Percentiles rank a stretch among this genome's conserved stretches.
These are phyloP conservation scores for Apteryx mantelli DNA, from an alignment of 2,113 vertebrate species.

Conservation along the genomic window DNA sequence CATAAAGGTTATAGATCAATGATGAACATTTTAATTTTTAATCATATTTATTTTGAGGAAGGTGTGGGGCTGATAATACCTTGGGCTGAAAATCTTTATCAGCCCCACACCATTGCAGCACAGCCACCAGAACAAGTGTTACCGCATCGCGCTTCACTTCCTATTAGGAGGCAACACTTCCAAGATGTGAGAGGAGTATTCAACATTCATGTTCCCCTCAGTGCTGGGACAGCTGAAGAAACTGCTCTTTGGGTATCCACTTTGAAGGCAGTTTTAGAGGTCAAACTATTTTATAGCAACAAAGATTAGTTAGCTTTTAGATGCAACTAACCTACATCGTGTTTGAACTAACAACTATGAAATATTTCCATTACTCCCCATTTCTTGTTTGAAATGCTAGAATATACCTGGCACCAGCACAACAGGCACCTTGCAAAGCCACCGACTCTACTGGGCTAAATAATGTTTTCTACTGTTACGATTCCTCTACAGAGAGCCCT, in stretches of 20 bases:
- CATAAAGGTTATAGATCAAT: background rate
- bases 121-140: too few relatives aligned
- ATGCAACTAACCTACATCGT: background rate
- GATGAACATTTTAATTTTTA: background rate
- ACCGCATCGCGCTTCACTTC: background rate
- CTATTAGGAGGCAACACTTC: accelerated
- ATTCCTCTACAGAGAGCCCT: background rate
- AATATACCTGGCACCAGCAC: background rate
- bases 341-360: background rate
- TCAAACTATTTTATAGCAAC: background rate
- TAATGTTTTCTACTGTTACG: background rate
- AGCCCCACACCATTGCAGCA: background rate
- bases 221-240: background rate
- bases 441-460: background rate
- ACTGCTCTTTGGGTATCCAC: background rate
- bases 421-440: background rate
- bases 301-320: background rate
- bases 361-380: accelerated
- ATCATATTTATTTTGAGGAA: background rate
- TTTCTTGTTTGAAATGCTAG: background rate
- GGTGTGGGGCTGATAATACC: background rate
- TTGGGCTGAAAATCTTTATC: background rate
- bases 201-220: accelerated
- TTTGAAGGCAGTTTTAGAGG: background rate
- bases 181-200: background rate